Evolutionary conservation across 2,888 invertebrate genomes (phyloP), one percentile per base, ranked within the genome.

Genomic region (Callyntrura guangdongensis): DNA sequence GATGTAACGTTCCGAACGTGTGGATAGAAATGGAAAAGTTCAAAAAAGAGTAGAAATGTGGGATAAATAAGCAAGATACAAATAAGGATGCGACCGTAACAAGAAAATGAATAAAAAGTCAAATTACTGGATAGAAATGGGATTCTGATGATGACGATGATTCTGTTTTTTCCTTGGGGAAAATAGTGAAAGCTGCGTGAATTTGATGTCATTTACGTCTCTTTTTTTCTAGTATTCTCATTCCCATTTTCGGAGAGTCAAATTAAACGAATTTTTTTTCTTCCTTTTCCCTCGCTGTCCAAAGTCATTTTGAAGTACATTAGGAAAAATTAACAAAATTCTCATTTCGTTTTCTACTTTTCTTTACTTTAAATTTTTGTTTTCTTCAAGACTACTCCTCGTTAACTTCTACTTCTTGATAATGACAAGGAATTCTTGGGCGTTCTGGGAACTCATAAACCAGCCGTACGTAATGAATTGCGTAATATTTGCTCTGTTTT

Each of bases 81-180:
- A 45, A 64, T 45, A 22, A 86, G 47, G 17, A n/a, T 86, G 27
- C 36, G 6, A 36, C 36, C 36, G 36, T 4, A 36, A 36, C 36
- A 36, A 36, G 36, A 36, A 36, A 36, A 69, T 49, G 69, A 53
- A 36, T 36, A 82, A 36, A 77, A 86, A 86, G 86, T 86, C 59
- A 86, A 86, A 86, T 86, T 86, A 86, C 77, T n/a, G 6, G 36
- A 84, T 49, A 86, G 69, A 74, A 74, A 20, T 36, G 47, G 47
- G 67, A 67, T 79, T 49, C 17, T 11, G 83, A 67, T 25, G 49
- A 67, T 17, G 49, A 67, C 36, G 61, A 14, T 67, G 67, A 25
- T 20, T 25, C 6, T 4, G 14, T 22, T 25, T 14, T 2, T 27
- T 67, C 14, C 20, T 12, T 61, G 47, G 14, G 53, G 72, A 45